Base-by-base conservation (phyloP, 2,888 invertebrate genomes). In the Corythucha ciliata region DNA sequence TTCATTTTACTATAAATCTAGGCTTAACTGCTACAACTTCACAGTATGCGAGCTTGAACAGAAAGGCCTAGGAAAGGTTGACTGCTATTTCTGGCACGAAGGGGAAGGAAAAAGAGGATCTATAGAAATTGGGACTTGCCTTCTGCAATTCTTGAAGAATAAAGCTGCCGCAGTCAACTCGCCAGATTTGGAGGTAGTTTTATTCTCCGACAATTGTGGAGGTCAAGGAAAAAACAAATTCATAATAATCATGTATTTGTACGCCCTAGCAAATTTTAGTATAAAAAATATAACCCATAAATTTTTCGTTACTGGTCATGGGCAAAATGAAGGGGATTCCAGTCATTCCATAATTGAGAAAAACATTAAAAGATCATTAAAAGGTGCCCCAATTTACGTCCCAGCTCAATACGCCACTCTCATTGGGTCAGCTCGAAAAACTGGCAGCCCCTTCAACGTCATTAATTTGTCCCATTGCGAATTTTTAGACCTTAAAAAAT, bases 31-130 rank as follows among this genome's bases (percentile, higher is more conserved):
- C n/a, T n/a, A n/a, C n/a, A n/a, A n/a, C n/a, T n/a, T n/a, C n/a
- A 37, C 37, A 6, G 16, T 36, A 36, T 36, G 37, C n/a, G 37
- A 37, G 24, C 20, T 20, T 14, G 12, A 12, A 12, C 20, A 37
- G 21, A 41, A 41, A 16, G 8, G 24, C 25, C 8, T 41, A 14
- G 41, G 25, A 4, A 18, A 41, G 7, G 25, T 25, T 41, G 18
- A 45, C 24, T 61, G 62, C 50, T 63, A 49, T 50, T 48, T 60
- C 34, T 61, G 62, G 61, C 45, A 60, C 49, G 60, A 60, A 48
- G 53, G 45, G 8, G 45, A 55, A 14, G 57, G 33, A 7, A 53
- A 40, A 21, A 48, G 57, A 37, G 53, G 57, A 10, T 33, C 45
- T 12, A 55, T 41, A 44, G 55, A 57, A 29, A 57, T 57, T 10